Evolutionary conservation across 1,140 invertebrate species (phyloP).

Genomic region (Brachionus plicatilis): DNA sequence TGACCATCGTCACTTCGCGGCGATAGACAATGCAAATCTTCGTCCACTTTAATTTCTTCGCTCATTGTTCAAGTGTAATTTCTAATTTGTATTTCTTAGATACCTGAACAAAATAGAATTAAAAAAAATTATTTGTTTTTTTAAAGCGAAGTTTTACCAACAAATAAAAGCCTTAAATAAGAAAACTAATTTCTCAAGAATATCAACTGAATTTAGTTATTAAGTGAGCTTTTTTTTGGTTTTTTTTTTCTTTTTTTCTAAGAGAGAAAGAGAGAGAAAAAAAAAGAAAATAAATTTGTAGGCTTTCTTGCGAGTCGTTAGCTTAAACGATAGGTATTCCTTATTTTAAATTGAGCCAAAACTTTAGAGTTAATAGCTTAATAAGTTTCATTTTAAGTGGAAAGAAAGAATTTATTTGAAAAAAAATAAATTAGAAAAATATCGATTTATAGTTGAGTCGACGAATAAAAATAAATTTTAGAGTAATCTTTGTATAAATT

Average conservation of each 20-base stretch:
- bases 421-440: neutral
- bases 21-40: neutral
- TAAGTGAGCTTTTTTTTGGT: no score
- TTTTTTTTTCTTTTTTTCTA: no score
- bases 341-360: neutral
- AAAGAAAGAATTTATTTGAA: neutral
- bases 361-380: conserved; percentile 18
- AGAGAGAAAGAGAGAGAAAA: neutral
- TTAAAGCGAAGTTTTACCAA: neutral
- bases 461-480: neutral
- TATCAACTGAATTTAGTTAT: neutral
- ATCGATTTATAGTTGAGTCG: neutral
- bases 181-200: neutral
- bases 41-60: neutral
- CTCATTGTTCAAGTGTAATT: neutral
- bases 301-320: neutral
- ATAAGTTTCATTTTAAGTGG: conserved; percentile 33
- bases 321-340: conserved; percentile 12
- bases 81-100: neutral
- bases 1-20: neutral
- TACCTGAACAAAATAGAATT: neutral
- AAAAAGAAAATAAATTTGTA: neutral
- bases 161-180: neutral
- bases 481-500: neutral
- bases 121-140: conserved; percentile 20